Evolutionary conservation across 2,113 vertebrate species (phyloP), one percentile per base, ranked within the genome.

Genomic region (Prochilodus magdalenae): DNA sequence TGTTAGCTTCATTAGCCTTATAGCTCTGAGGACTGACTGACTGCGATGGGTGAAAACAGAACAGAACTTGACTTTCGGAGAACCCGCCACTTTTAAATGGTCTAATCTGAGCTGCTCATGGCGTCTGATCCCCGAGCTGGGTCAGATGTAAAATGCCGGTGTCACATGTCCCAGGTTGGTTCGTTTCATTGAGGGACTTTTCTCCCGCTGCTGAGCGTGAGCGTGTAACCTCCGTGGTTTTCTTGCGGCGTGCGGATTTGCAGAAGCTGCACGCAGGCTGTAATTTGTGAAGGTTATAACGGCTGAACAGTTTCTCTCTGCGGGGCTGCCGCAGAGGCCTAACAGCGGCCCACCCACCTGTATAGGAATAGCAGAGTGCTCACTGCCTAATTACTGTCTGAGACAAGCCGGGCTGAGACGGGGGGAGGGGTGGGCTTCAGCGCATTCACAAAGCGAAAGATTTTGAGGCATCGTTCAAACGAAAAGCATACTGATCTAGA

Each of bases 311-410:
- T 82, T 91, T 84, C 67, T 75, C 65, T 72, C 75, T 83, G 86
- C 85, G 88, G 55, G 87, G 81, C 59, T 84, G 75, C 82, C 75
- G 65, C 29, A 77, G 77, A 55, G 73, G 69, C 81, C 88, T 77
- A n/a, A 79, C 49, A 84, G 83, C 77, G 84, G 85, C 87, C 89
- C 91, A 90, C 92, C 88, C 90, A 93, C 90, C 91, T 91, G 86
- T 83, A 87, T 88, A 89, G 90, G 91, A 93, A 93, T 91, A 91
- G 91, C 88, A 86, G 82, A 83, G 87, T 87, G 87, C 83, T 87
- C 88, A 90, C 83, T 88, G 92, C 86, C 87, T 92, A 90, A 92
- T 92, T 90, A 91, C 87, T 82, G 79, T 79, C 75, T 84, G 85
- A 76, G 63, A 65, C 71, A 75, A 71, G 67, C 12, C 29, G 60